Conservation (phyloP, 2,888 invertebrate species). For the Sceliomorpha sp. region DNA sequence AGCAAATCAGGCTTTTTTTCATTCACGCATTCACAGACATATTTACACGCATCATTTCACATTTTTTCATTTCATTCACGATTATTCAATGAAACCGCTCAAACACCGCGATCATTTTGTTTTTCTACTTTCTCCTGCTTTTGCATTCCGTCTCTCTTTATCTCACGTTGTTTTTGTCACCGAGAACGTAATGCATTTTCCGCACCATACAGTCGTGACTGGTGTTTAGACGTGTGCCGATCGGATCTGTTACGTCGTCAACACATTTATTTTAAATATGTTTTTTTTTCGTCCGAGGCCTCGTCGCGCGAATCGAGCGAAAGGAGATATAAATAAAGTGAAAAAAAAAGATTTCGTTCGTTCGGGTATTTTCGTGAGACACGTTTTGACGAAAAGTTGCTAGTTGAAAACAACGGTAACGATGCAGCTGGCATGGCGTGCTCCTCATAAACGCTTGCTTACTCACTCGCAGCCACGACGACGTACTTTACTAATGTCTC, state of each 20-base stretch:
- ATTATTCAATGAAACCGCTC: background rate
- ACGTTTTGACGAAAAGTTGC: background rate
- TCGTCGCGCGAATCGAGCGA: background rate
- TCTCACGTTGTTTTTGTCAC: constrained; percentile 26
- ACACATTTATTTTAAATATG: constrained; percentile 17
- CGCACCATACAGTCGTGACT: background rate
- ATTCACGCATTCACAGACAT: constrained; percentile 25
- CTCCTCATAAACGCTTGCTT: constrained; percentile 35
- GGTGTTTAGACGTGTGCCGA: constrained; percentile 8
- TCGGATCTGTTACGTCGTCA: constrained; percentile 18
- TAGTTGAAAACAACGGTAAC: constrained; percentile 24
- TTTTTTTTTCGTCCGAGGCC: background rate
- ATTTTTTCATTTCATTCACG: constrained; percentile 7
- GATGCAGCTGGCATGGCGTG: constrained; percentile 68
- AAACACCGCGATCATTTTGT: background rate
- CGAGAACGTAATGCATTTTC: constrained; percentile 5
- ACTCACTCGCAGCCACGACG: constrained; percentile 16
- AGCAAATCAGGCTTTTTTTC: constrained; percentile 76
- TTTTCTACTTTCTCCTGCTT: constrained; percentile 2
- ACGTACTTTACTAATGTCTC: constrained; percentile 22
- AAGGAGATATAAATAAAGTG: background rate
- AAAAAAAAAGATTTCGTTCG: too few relatives aligned
- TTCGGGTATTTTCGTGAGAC: constrained; percentile 20
- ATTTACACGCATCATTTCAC: constrained; percentile 12
- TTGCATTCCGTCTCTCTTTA: constrained; percentile 10